These are phyloP conservation scores for Fregetta grallaria DNA, from an alignment of 2,113 vertebrate species.

Conservation along the genomic window DNA sequence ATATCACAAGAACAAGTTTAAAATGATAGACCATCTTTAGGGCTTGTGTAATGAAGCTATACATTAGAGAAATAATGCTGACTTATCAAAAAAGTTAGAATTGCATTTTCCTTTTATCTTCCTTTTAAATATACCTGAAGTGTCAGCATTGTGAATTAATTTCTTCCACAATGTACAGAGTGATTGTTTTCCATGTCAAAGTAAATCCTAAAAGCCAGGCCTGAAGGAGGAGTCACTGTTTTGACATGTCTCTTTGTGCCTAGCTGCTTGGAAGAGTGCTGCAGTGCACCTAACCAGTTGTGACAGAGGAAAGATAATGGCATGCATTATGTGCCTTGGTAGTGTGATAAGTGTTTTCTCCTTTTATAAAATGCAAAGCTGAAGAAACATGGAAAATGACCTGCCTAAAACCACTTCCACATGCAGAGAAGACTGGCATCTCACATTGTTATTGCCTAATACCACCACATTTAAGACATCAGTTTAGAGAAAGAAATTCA, in stretches of 20 bases:
- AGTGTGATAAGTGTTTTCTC: neutral
- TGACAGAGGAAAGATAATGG: neutral
- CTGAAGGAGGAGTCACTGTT: neutral
- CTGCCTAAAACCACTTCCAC: neutral
- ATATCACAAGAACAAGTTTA: neutral
- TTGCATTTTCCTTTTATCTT: neutral
- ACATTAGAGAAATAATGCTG: neutral
- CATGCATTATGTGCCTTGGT: neutral
- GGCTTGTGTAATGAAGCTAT: neutral
- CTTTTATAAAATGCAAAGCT: constrained; percentile 16
- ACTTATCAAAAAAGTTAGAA: neutral
- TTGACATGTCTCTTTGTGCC: neutral
- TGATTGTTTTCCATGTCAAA: neutral
- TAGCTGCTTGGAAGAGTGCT: neutral
- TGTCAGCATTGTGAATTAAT: neutral
- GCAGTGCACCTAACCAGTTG: neutral
- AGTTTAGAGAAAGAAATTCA: neutral
- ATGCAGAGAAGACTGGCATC: neutral
- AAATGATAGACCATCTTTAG: neutral
- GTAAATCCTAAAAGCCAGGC: constrained; percentile 1
- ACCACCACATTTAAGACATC: neutral
- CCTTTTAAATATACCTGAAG: neutral
- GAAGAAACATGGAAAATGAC: neutral
- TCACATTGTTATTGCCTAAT: neutral
- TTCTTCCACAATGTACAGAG: neutral